Base-by-base conservation (phyloP, 1,140 invertebrate genomes). In the Belonocnema kinseyi region DNA sequence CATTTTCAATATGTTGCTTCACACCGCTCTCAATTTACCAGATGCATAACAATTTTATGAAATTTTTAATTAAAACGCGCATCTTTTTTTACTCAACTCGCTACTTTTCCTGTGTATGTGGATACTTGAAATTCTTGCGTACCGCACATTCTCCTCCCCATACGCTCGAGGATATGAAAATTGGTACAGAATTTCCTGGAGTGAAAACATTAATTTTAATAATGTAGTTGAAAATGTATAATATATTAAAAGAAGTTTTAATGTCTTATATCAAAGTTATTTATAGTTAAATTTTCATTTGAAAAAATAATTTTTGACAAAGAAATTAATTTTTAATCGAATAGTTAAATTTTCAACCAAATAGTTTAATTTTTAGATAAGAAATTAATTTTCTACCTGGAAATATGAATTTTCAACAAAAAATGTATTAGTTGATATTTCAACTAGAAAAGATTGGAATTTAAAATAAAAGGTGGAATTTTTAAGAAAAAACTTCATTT, bases 41-140 rank as follows among this genome's bases (percentile, higher is more conserved):
- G 33, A 66, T 14, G 61, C 61, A 66, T 66, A n/a, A 66, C 46
- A 66, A 46, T 66, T 66, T 66, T 66, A 66, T 40, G 46, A 66
- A 66, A 66, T 46, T 66, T 66, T 66, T 66, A 66, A 66, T 66
- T 66, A 66, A 66, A 66, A 33, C 14, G 33, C 61, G 61, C 26
- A 66, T 66, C 61, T n/a, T 66, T 66, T 66, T 66, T 33, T 56
- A 56, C 19, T 66, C 46, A 66, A 66, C 61, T 40, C 33, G 61
- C 61, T 66, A 66, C 61, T 66, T 66, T 66, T 66, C 61, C 61
- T 33, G 33, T 66, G 61, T 66, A 14, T 66, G 61, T 40, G 26
- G 10, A 66, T 66, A n/a, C 61, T 66, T 66, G 61, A 66, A 66
- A 66, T 66, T 66, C 61, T 66, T 66, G 33, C 61, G 26, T 66